Conservation (phyloP, 2,797 vertebrate genomes). For the Notoglanidium macrostoma region DNA sequence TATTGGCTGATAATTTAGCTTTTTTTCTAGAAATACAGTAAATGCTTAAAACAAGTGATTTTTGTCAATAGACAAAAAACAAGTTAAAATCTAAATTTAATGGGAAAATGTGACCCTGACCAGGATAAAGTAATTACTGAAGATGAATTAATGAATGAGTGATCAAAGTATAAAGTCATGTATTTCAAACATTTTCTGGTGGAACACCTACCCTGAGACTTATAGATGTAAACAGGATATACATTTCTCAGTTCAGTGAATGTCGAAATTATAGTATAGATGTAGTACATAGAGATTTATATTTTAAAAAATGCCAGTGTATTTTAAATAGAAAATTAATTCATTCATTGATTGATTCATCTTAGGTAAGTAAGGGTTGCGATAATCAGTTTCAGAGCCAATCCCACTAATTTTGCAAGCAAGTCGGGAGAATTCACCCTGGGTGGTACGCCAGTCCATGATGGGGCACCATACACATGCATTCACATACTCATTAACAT, state of each 20-base stretch:
- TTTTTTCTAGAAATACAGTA: background rate
- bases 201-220: background rate
- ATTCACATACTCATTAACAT: background rate
- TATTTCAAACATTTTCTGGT: background rate
- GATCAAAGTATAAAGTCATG: background rate
- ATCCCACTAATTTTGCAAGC: background rate
- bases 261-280: too few species aligned
- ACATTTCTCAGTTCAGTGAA: background rate
- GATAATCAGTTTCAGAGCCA: background rate
- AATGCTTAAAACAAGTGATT: background rate
- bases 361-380: background rate
- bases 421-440: background rate
- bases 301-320: background rate
- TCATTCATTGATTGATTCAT: background rate
- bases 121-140: background rate
- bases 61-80: background rate
- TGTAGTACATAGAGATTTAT: background rate
- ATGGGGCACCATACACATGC: background rate
- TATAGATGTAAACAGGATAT: background rate
- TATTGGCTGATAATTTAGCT: background rate
- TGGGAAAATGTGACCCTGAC: background rate
- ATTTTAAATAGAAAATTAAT: background rate
- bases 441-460: too few species aligned
- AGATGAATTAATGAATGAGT: background rate
- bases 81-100: background rate